Percentiles rank a stretch among this genome's conserved stretches.
phyloP scores from a whole-genome alignment of 2,797 vertebrate species.

The Caiman crocodilus region DNA sequence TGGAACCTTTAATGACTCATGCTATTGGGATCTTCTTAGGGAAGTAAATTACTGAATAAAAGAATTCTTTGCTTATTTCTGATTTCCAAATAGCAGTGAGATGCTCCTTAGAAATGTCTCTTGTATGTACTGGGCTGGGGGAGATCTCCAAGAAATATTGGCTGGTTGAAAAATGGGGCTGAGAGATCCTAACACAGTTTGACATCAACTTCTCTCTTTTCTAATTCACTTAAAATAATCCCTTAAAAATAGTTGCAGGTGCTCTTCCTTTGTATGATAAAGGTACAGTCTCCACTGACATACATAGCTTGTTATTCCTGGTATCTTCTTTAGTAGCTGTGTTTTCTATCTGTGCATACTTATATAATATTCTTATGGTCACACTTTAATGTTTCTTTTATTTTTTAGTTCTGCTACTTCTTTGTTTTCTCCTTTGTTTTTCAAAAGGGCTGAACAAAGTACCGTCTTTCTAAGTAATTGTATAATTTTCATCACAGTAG shows the following conservation, averaged over 20 bases:
- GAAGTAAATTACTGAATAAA: neutral
- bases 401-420: neutral
- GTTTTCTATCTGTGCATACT: slow-evolving; percentile 38
- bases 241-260: slow-evolving; percentile 19
- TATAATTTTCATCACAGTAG: slow-evolving; percentile 13
- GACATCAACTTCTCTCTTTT: neutral
- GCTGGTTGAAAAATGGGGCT: neutral
- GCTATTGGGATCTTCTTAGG: neutral
- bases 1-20: slow-evolving; percentile 48
- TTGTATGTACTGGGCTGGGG: fast-evolving
- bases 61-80: neutral
- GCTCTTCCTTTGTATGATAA: neutral
- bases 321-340: slow-evolving; percentile 28
- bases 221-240: neutral
- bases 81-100: neutral
- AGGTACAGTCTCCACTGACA: neutral
- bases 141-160: fast-evolving
- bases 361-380: neutral
- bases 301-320: neutral
- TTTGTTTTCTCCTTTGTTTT: neutral
- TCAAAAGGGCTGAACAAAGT: slow-evolving; percentile 25
- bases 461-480: slow-evolving; percentile 7
- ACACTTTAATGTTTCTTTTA: slow-evolving; percentile 36
- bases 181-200: neutral
- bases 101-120: fast-evolving